These are phyloP conservation scores for Notiomystis cincta DNA, from an alignment of 2,113 vertebrate species.

Conservation along the genomic window DNA sequence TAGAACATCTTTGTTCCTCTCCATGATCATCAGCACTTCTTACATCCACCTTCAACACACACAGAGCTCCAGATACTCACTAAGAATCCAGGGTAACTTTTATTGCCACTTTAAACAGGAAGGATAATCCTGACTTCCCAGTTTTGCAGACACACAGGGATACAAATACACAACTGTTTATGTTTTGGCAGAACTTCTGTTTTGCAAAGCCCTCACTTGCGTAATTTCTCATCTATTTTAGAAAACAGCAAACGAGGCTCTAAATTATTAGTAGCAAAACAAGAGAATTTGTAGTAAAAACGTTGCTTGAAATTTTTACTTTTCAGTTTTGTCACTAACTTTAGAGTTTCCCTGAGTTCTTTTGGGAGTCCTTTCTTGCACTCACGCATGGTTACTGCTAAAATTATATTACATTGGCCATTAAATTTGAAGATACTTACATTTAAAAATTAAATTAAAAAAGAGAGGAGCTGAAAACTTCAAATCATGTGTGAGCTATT, in stretches of 20 bases:
- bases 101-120: neutral
- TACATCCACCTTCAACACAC: rapidly evolving
- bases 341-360: neutral
- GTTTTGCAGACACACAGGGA: neutral
- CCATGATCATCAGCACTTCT: neutral
- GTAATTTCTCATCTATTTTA: neutral
- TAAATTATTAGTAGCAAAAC: neutral
- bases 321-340: neutral
- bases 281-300: neutral
- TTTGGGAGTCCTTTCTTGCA: neutral
- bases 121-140: neutral
- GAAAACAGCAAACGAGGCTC: neutral
- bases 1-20: neutral
- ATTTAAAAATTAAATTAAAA: neutral
- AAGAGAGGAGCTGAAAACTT: neutral
- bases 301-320: neutral
- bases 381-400: rapidly evolving
- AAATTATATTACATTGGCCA: neutral
- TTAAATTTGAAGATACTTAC: neutral
- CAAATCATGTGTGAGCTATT: neutral
- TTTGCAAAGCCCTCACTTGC: neutral
- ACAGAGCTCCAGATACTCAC: neutral
- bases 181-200: neutral
- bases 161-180: neutral
- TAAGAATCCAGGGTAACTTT: neutral